These are phyloP conservation scores for Phthorimaea operculella DNA, from an alignment of 1,140 invertebrate species.

Conservation along the genomic window DNA sequence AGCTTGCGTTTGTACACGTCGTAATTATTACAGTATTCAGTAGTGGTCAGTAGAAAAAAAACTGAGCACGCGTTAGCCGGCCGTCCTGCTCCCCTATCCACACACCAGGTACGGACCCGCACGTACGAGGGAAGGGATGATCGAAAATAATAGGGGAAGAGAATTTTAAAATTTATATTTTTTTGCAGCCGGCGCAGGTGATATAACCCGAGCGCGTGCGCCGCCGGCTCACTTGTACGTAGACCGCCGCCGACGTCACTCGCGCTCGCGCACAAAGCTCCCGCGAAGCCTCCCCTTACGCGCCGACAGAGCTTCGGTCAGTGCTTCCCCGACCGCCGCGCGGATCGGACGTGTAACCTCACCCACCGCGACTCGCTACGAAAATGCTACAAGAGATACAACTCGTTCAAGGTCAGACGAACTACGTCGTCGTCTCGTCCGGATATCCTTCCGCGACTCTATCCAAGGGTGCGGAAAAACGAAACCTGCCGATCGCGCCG, in stretches of 20 bases:
- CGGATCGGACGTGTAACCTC: slow-evolving; percentile 40
- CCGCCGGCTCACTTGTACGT: slow-evolving; percentile 61
- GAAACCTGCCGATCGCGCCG: slow-evolving; percentile 66
- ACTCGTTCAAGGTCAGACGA: slow-evolving; percentile 65
- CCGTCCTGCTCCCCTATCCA: slow-evolving; percentile 37
- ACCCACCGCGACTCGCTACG: slow-evolving; percentile 29
- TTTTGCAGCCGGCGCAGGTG: slow-evolving; percentile 66
- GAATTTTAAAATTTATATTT: slow-evolving; percentile 67
- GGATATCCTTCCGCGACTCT: slow-evolving; percentile 54
- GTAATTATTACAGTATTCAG: slow-evolving; percentile 3
- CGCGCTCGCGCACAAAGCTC: slow-evolving; percentile 46
- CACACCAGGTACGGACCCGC: slow-evolving; percentile 61
- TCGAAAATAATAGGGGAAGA: slow-evolving; percentile 68
- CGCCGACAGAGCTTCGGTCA: slow-evolving; percentile 25
- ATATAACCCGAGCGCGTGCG: slow-evolving; percentile 65
- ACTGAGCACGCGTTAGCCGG: slow-evolving; percentile 54
- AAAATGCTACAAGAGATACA: slow-evolving; percentile 68
- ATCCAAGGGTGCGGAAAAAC: slow-evolving; percentile 51
- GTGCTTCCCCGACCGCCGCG: slow-evolving; percentile 50
- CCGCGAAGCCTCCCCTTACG: slow-evolving; percentile 44
- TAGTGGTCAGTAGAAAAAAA: slow-evolving; percentile 57
- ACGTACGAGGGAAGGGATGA: slow-evolving; percentile 64
- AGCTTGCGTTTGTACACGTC: background rate
- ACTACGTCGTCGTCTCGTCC: slow-evolving; percentile 69
- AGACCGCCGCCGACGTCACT: slow-evolving; percentile 49